Percentiles rank a stretch among this genome's conserved stretches.
Conservation (phyloP, 2,797 vertebrate genomes). For the Babyrousa celebensis region DNA sequence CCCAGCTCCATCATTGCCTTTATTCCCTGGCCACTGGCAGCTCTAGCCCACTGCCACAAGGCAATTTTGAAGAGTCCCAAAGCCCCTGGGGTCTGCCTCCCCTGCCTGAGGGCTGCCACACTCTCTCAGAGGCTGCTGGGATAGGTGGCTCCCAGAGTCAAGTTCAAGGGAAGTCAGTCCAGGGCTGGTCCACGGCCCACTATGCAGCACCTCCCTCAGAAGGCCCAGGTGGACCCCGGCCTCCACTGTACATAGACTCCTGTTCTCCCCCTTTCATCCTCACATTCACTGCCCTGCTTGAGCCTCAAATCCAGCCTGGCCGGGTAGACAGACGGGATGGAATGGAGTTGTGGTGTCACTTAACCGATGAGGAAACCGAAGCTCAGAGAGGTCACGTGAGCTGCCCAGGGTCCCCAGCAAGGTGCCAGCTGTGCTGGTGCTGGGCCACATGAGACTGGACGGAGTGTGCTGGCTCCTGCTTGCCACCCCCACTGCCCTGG, state of each 20-base stretch:
- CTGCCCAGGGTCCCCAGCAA: background rate
- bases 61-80: background rate
- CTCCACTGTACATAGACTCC: background rate
- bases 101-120: background rate
- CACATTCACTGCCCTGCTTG: background rate
- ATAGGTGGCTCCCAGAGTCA: background rate
- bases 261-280: background rate
- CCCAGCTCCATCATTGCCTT: background rate
- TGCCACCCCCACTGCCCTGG: too few relatives aligned
- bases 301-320: background rate
- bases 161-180: background rate
- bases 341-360: background rate
- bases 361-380: background rate
- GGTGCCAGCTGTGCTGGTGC: background rate
- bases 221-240: background rate
- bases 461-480: background rate
- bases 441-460: background rate
- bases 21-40: background rate
- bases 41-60: background rate
- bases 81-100: background rate
- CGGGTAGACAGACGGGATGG: accelerated
- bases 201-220: background rate
- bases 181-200: background rate
- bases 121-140: background rate
- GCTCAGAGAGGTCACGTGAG: background rate